Evolutionary conservation across 2,113 vertebrate species (phyloP).

Genomic region (Eurypyga helias): DNA sequence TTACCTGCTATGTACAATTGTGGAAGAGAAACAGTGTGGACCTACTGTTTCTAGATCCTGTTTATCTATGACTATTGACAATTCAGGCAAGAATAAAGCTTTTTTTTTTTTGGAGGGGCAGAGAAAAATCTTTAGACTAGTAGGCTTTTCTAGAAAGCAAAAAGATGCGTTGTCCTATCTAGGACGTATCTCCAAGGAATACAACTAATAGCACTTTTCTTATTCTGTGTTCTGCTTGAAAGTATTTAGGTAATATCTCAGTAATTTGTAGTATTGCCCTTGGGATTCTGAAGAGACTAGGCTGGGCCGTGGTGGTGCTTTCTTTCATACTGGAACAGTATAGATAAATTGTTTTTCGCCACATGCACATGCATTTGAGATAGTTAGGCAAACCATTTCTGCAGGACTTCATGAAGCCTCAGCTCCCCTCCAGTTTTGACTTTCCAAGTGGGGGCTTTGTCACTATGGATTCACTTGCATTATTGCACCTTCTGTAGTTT

Average conservation of each 20-base stretch:
- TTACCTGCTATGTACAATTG: not conserved
- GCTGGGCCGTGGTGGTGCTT: not conserved
- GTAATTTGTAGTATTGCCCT: not conserved
- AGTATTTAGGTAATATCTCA: not conserved
- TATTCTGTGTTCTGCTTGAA: not conserved
- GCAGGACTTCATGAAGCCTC: not conserved
- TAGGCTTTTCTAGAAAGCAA: slow-evolving; percentile 17
- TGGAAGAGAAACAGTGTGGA: not conserved
- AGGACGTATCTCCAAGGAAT: not conserved
- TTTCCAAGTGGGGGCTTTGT: not conserved
- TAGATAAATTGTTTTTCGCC: too few species aligned
- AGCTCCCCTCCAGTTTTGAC: not conserved
- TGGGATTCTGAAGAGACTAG: not conserved
- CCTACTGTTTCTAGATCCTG: not conserved
- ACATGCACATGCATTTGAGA: not conserved
- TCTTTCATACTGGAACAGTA: not conserved
- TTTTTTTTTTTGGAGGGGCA: not conserved
- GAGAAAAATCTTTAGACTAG: not conserved
- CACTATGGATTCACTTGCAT: not conserved
- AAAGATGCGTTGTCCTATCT: slow-evolving; percentile 8
- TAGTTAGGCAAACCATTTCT: not conserved
- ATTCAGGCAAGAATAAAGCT: not conserved
- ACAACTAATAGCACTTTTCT: not conserved
- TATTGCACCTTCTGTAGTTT: not conserved
- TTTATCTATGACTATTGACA: not conserved